phyloP scores from a whole-genome alignment of 2,888 invertebrate genomes.

The Troides aeacus region DNA sequence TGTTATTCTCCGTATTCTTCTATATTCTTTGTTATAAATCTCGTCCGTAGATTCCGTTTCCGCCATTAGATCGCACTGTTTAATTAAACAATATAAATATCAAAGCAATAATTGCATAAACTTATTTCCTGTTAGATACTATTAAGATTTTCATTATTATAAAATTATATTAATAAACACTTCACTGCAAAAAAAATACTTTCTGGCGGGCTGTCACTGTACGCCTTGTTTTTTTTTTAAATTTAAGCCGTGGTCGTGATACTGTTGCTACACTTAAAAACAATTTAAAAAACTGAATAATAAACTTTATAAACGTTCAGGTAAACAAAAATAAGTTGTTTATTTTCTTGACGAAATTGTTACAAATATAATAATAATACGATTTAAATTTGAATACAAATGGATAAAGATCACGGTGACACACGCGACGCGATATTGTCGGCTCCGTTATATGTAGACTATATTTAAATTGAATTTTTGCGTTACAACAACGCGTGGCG shows the following conservation, averaged over 20 bases:
- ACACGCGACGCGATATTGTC: conserved; percentile 69
- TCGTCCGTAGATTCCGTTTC: conserved; percentile 56
- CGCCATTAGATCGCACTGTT: conserved; percentile 47
- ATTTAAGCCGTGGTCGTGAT: neutral
- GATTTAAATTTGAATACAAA: conserved; percentile 40
- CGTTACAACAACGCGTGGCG: conserved; percentile 41
- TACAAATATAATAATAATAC: conserved; percentile 28
- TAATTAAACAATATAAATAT: neutral
- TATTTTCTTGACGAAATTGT: conserved; percentile 3
- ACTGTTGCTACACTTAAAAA: neutral
- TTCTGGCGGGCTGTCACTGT: too few species aligned
- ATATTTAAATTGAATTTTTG: conserved; percentile 61
- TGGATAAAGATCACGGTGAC: conserved; percentile 44
- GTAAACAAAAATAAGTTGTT: conserved; percentile 8
- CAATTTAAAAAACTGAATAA: neutral
- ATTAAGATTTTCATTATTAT: neutral
- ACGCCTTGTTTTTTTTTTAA: neutral
- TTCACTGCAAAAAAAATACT: neutral
- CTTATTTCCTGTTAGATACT: too few species aligned
- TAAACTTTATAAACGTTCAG: neutral
- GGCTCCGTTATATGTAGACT: conserved; percentile 63
- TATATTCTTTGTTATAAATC: conserved; percentile 84
- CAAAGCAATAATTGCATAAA: too few species aligned
- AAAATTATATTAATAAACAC: neutral
- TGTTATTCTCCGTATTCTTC: conserved; percentile 83